Evolutionary conservation across 2,113 vertebrate genomes (phyloP).

Genomic region (Scytalopus superciliaris): DNA sequence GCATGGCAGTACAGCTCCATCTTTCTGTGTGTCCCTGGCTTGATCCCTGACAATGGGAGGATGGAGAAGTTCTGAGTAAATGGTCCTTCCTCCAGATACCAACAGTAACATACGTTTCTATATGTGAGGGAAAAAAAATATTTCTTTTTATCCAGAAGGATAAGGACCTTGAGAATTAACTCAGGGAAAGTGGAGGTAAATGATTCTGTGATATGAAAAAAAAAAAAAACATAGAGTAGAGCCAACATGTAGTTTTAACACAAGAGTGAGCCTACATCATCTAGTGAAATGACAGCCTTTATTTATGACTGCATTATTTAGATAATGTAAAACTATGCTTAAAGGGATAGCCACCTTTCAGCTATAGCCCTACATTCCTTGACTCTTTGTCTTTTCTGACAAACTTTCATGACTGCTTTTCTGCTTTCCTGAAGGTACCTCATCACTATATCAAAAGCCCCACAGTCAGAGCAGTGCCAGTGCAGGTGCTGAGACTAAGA

Average conservation of each 20-base stretch:
- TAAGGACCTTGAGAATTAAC: not conserved
- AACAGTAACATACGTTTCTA: not conserved
- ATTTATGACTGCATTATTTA: not conserved
- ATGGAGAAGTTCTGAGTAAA: not conserved
- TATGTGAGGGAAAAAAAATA: not conserved
- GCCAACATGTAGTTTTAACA: not conserved
- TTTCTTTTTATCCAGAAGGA: not conserved
- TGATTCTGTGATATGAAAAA: not conserved
- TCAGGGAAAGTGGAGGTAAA: not conserved
- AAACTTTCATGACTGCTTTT: not conserved
- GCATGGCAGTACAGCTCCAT: not conserved
- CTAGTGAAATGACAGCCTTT: not conserved
- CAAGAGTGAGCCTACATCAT: not conserved
- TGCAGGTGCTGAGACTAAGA: not conserved
- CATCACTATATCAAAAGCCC: not conserved
- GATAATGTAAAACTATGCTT: not conserved
- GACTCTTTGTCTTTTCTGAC: not conserved
- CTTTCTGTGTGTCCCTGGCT: not conserved
- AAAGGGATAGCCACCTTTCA: not conserved
- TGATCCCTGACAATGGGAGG: not conserved
- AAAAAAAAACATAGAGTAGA: not conserved
- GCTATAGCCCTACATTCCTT: not conserved
- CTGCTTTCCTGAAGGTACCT: not conserved
- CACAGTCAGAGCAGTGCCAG: not conserved
- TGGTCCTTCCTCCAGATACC: not conserved